phyloP scores from a whole-genome alignment of 2,888 invertebrate species.

The Meiosimyza platycephala region DNA sequence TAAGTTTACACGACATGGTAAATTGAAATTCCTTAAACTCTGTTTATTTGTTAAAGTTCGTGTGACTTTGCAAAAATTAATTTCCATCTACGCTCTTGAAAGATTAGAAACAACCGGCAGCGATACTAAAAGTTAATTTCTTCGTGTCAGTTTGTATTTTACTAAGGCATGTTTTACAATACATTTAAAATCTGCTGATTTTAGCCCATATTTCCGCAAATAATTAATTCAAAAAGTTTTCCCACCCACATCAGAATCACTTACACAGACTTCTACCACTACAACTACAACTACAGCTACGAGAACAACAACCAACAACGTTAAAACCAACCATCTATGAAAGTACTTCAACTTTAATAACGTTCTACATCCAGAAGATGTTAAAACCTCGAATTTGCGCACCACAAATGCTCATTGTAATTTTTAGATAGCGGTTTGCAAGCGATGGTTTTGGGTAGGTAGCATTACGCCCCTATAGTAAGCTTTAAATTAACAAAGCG shows the following conservation, averaged over 20 bases:
- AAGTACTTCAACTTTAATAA: no score
- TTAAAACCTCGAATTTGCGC: constrained; percentile 8
- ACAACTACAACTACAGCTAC: neutral
- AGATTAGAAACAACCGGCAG: neutral
- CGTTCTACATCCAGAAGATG: neutral
- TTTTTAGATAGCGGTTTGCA: neutral
- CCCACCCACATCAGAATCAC: constrained; percentile 11
- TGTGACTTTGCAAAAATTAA: neutral
- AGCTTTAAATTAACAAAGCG: neutral
- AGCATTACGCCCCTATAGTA: neutral
- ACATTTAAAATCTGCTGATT: no score
- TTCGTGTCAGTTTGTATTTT: no score
- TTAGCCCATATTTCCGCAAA: neutral
- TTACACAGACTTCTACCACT: neutral
- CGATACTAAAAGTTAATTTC: no score
- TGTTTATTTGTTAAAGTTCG: neutral
- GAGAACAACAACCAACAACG: no score
- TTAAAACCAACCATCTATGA: no score
- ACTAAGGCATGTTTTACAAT: no score
- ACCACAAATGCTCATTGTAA: constrained; percentile 4
- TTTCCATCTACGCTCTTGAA: neutral
- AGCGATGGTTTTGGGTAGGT: neutral
- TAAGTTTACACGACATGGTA: no score
- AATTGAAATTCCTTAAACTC: no score
- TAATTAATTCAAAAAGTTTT: constrained; percentile 9